Evolutionary conservation across 1,140 invertebrate species (phyloP).

Genomic region (Hylaeus anthracinus): DNA sequence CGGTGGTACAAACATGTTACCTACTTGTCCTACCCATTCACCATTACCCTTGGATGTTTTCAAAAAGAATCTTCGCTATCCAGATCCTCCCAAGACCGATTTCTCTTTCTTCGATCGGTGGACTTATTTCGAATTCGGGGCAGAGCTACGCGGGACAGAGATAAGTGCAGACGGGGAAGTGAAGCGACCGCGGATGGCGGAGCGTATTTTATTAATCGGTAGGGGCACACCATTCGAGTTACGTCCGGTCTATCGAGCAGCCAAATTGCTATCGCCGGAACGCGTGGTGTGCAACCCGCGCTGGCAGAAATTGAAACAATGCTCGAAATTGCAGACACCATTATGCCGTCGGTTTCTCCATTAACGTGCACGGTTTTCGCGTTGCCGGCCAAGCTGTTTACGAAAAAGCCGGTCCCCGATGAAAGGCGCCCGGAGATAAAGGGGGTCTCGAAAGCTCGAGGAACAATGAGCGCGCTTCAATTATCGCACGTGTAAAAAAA

Average conservation of each 20-base stretch:
- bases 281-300: conserved; percentile 10
- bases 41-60: too few relatives aligned
- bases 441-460: conserved; percentile 9
- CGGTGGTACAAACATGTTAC: too few relatives aligned
- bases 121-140: too few relatives aligned
- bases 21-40: too few relatives aligned
- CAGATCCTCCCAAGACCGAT: too few relatives aligned
- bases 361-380: conserved; percentile 44
- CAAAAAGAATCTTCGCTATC: too few relatives aligned
- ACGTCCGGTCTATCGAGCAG: conserved; percentile 43
- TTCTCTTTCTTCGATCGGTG: not conserved
- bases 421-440: conserved; percentile 30
- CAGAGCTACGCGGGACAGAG: not conserved
- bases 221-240: conserved; percentile 39
- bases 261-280: conserved; percentile 56
- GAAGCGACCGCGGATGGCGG: not conserved
- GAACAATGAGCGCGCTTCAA: conserved; percentile 59
- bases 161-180: not conserved
- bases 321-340: conserved; percentile 54
- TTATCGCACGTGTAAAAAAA: conserved; percentile 56
- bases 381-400: conserved; percentile 29
- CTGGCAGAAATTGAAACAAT: conserved; percentile 65
- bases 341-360: conserved; percentile 51
- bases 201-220: conserved; percentile 55
- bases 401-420: conserved; percentile 42